phyloP scores from a whole-genome alignment of 2,113 vertebrate species.

The Pelobates fuscus region DNA sequence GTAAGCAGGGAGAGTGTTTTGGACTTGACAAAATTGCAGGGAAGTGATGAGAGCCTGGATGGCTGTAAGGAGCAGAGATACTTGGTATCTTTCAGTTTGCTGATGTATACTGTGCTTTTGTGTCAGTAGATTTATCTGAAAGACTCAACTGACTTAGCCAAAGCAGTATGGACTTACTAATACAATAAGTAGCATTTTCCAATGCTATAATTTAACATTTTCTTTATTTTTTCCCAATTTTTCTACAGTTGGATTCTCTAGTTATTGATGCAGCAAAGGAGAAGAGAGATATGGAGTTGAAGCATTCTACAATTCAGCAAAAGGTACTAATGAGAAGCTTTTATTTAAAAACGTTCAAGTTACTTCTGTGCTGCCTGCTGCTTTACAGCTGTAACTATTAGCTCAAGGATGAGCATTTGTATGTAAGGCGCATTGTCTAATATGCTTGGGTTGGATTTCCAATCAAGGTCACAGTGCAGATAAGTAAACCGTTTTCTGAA shows the following conservation, averaged over 20 bases:
- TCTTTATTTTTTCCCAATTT: too few species aligned
- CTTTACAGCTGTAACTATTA: slow-evolving; percentile 5
- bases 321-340: slow-evolving; percentile 75
- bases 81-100: too few species aligned
- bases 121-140: too few species aligned
- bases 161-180: too few species aligned
- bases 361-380: slow-evolving; percentile 34
- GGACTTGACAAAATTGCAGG: too few species aligned
- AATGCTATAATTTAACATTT: too few species aligned
- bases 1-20: too few species aligned
- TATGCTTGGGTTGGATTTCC: not conserved
- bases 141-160: too few species aligned
- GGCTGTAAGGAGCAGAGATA: too few species aligned
- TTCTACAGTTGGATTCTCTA: slow-evolving; percentile 91
- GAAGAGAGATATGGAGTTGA: slow-evolving; percentile 95
- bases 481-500: slow-evolving; percentile 26
- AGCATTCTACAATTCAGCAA: slow-evolving; percentile 97
- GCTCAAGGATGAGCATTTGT: not conserved
- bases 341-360: not conserved
- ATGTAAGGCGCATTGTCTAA: slow-evolving; percentile 11
- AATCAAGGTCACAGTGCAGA: slow-evolving; percentile 28
- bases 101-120: too few species aligned
- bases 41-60: too few species aligned
- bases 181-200: too few species aligned
- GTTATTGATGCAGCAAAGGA: slow-evolving; percentile 91